Evolutionary conservation across 2,888 invertebrate genomes (phyloP).

Genomic region (Rambutsinella grinnellia): DNA sequence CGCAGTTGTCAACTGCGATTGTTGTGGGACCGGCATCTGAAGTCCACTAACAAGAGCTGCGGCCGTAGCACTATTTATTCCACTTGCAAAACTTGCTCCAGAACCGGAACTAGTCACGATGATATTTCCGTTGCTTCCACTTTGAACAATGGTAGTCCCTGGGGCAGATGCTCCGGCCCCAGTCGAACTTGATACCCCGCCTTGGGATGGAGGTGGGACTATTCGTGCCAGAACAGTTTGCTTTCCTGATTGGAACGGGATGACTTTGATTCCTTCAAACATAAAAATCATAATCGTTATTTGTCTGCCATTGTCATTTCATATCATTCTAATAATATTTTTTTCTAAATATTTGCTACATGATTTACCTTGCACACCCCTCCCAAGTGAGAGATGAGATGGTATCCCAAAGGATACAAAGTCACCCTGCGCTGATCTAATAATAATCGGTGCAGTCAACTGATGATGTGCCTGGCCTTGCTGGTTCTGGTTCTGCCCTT

Average conservation of each 20-base stretch:
- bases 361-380: slow-evolving; percentile 64
- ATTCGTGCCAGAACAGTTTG: slow-evolving; percentile 61
- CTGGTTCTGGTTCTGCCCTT: slow-evolving; percentile 24
- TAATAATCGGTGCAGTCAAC: slow-evolving; percentile 60
- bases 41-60: neutral
- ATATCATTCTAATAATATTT: no score
- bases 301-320: neutral
- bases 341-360: no score
- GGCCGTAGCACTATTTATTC: neutral
- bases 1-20: neutral
- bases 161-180: neutral
- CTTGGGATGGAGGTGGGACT: slow-evolving; percentile 44
- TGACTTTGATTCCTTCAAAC: slow-evolving; percentile 60
- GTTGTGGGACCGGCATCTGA: neutral
- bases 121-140: neutral
- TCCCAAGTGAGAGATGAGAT: slow-evolving; percentile 58
- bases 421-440: slow-evolving; percentile 63
- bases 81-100: neutral
- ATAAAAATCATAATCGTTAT: slow-evolving; percentile 12
- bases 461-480: slow-evolving; percentile 14
- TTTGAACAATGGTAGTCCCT: neutral
- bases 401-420: slow-evolving; percentile 60
- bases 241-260: slow-evolving; percentile 61
- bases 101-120: neutral
- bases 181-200: neutral